Conservation (phyloP, 2,113 vertebrate genomes). For the Ascaphus truei region DNA sequence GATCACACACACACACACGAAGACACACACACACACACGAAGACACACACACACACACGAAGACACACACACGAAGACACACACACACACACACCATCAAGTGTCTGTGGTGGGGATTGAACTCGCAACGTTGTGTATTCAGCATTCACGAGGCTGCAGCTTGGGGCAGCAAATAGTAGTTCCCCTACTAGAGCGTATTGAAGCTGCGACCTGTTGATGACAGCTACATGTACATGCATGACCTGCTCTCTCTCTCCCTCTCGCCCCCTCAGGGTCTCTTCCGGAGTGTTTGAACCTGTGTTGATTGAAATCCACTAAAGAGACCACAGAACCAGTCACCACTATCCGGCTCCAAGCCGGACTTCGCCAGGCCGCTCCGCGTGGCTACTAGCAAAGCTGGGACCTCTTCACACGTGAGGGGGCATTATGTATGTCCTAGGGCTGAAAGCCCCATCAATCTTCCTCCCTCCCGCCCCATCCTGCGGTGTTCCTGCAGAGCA, state of each 20-base stretch:
- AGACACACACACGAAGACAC: too few relatives aligned
- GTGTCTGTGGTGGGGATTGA: background rate
- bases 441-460: background rate
- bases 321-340: background rate
- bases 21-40: too few relatives aligned
- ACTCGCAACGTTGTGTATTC: background rate
- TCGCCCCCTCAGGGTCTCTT: constrained; percentile 70
- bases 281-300: constrained; percentile 88
- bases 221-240: background rate
- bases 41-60: too few relatives aligned
- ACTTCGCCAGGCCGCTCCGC: background rate
- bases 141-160: background rate
- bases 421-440: background rate
- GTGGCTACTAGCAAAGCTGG: too few relatives aligned
- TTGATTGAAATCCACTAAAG: constrained; percentile 90
- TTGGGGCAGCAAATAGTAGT: background rate
- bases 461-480: background rate
- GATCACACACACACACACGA: too few relatives aligned
- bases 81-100: too few relatives aligned
- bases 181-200: background rate
- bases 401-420: background rate
- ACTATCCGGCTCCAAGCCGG: background rate
- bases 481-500: constrained; percentile 11
- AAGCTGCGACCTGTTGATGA: background rate
- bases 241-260: background rate